phyloP scores from a whole-genome alignment of 1,140 invertebrate genomes.

The Zaprionus taronus region DNA sequence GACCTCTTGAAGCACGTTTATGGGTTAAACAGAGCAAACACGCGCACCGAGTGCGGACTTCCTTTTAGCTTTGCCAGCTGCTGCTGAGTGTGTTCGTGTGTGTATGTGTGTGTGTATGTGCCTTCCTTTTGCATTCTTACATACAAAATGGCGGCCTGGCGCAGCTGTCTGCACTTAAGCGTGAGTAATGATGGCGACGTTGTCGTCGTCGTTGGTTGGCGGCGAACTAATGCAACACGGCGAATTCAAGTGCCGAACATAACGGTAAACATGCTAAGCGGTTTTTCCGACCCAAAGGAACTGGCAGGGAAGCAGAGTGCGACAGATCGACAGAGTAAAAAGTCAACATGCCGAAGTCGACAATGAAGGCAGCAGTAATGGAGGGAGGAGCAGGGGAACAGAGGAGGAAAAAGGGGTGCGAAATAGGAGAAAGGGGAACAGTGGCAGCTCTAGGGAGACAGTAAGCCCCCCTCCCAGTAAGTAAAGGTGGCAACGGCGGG shows the following conservation, averaged over 20 bases:
- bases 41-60: constrained; percentile 45
- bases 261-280: constrained; percentile 81
- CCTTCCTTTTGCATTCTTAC: constrained; percentile 31
- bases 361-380: constrained; percentile 30
- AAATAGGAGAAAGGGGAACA: not conserved
- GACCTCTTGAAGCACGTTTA: constrained; percentile 62
- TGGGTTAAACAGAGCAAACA: constrained; percentile 81
- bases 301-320: not conserved
- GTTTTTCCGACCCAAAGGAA: constrained; percentile 46
- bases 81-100: constrained; percentile 4
- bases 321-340: constrained; percentile 40
- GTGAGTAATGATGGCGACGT: constrained; percentile 56
- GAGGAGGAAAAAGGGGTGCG: not conserved
- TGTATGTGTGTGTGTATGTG: constrained; percentile 16
- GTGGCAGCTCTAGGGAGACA: no score
- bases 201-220: constrained; percentile 7
- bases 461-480: not conserved
- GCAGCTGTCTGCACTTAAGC: constrained; percentile 64
- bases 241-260: constrained; percentile 80
- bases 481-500: not conserved
- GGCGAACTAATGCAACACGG: constrained; percentile 78
- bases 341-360: constrained; percentile 64
- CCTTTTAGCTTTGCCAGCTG: constrained; percentile 27
- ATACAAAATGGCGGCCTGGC: constrained; percentile 47
- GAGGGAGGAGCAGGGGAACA: constrained; percentile 26